Conservation (phyloP, 2,797 vertebrate species). For the Podarcis siculus region DNA sequence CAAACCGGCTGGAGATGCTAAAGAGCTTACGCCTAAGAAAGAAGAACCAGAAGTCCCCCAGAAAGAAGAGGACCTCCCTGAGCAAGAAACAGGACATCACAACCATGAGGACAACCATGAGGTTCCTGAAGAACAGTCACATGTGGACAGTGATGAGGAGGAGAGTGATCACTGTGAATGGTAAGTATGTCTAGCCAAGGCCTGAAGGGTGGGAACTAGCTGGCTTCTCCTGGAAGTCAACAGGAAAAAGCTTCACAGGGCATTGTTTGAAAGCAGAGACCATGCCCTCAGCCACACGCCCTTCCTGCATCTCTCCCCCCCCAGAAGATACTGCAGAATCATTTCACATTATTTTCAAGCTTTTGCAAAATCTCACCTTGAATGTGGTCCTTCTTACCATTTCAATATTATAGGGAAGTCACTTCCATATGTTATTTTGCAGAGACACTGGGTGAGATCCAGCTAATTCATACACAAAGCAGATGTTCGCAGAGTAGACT, state of each 20-base stretch:
- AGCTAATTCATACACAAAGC: no score
- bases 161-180: neutral
- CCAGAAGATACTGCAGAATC: neutral
- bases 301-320: neutral
- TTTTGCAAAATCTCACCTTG: neutral
- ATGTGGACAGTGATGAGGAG: neutral
- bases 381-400: neutral
- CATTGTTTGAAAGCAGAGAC: neutral
- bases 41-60: neutral
- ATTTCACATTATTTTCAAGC: no score
- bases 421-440: neutral
- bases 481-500: no score
- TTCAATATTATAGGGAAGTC: neutral
- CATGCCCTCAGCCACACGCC: no score
- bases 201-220: no score
- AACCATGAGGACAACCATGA: neutral
- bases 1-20: neutral
- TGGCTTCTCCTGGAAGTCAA: neutral
- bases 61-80: no score
- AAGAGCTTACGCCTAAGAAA: fast-evolving
- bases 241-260: neutral
- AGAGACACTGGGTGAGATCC: neutral
- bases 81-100: neutral
- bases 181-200: neutral
- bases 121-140: neutral